phyloP scores from a whole-genome alignment of 2,797 vertebrate species.

The Chromobotia macracanthus region DNA sequence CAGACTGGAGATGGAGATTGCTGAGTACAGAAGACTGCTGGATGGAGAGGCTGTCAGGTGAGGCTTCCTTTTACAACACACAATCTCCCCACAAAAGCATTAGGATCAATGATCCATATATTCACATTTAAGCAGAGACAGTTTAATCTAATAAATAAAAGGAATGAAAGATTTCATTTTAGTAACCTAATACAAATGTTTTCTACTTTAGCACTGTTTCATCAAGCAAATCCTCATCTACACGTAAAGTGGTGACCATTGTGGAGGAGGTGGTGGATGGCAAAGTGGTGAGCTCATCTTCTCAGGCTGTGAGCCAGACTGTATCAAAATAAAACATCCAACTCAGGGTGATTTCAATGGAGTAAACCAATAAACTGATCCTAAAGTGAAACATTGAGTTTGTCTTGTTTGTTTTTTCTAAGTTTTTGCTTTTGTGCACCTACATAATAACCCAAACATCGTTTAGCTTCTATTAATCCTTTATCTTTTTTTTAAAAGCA shows the following conservation, averaged over 20 bases:
- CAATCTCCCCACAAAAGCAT: too few species aligned
- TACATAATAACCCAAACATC: background rate
- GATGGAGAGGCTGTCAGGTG: constrained; percentile 73
- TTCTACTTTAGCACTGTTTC: constrained; percentile 52
- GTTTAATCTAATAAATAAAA: too few species aligned
- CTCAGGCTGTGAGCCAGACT: constrained; percentile 8
- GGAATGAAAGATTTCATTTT: too few species aligned
- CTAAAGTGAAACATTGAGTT: background rate
- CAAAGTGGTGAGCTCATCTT: constrained; percentile 71
- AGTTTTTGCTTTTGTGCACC: background rate
- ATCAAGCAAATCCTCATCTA: constrained; percentile 55
- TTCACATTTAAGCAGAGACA: too few species aligned
- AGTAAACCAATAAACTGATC: constrained; percentile 29
- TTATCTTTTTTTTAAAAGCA: background rate
- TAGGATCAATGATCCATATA: background rate
- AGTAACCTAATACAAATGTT: too few species aligned
- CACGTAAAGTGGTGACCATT: constrained; percentile 80
- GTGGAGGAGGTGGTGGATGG: constrained; percentile 82
- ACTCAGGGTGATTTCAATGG: too few species aligned
- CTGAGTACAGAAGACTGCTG: constrained; percentile 74
- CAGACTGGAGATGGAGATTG: constrained; percentile 76
- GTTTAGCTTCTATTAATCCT: background rate
- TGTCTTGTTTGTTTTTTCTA: background rate
- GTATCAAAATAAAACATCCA: background rate
- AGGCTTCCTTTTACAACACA: constrained; percentile 1